A percentile compares a stretch with the other conserved stretches of the same genome.
Evolutionary conservation across 2,888 invertebrate species (phyloP).

Genomic region (Brachylomia viminalis): DNA sequence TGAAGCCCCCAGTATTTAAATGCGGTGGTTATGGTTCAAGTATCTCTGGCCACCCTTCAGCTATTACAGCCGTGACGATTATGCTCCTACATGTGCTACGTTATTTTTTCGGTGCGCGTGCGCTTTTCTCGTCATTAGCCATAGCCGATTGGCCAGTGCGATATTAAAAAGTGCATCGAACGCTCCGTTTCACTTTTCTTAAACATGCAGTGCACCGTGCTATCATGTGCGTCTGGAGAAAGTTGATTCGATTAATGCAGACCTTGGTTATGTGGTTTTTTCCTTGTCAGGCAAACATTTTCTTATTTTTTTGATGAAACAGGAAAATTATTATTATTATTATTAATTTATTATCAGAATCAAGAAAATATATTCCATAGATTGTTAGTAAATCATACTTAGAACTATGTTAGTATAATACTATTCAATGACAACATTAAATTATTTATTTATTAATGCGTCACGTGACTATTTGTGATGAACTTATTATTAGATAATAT

Average conservation of each 20-base stretch:
- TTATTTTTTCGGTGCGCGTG: conserved; percentile 56
- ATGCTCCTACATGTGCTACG: conserved; percentile 38
- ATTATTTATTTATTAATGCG: too few relatives aligned
- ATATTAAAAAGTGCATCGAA: conserved; percentile 65
- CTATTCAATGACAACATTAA: too few relatives aligned
- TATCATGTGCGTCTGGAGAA: conserved; percentile 47
- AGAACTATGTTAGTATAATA: too few relatives aligned
- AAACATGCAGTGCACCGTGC: conserved; percentile 59
- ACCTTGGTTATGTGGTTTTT: conserved; percentile 25
- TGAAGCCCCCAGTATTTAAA: too few relatives aligned
- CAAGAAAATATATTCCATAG: too few relatives aligned
- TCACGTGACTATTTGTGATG: neutral
- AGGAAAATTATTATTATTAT: too few relatives aligned
- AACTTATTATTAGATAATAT: neutral
- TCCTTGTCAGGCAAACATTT: neutral
- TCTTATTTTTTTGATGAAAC: neutral
- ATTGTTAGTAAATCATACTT: too few relatives aligned
- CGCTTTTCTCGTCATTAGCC: conserved; percentile 63
- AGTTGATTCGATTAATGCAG: conserved; percentile 36
- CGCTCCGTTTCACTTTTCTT: conserved; percentile 69
- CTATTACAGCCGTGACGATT: neutral
- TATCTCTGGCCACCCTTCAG: neutral
- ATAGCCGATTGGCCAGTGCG: conserved; percentile 55
- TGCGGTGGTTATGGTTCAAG: too few relatives aligned
- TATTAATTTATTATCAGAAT: too few relatives aligned